phyloP scores from a whole-genome alignment of 1,140 invertebrate genomes.

The Nymphalis io region DNA sequence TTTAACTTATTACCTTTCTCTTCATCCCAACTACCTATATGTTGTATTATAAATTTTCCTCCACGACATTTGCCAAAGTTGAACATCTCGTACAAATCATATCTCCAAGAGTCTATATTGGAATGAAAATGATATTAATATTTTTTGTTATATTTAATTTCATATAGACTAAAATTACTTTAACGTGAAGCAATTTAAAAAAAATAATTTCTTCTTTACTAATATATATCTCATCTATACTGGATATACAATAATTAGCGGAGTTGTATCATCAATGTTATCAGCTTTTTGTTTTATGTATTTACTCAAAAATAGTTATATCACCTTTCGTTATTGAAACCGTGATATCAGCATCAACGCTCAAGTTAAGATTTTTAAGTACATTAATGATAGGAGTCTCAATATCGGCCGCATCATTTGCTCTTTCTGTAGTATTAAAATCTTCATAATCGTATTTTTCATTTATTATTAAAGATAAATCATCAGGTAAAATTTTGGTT shows the following conservation, averaged over 20 bases:
- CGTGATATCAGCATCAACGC: slow-evolving; percentile 47
- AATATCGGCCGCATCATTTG: not conserved
- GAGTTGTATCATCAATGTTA: too few relatives aligned
- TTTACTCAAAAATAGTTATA: not conserved
- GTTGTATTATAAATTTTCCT: slow-evolving; percentile 42
- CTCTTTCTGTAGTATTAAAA: not conserved
- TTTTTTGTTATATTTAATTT: too few relatives aligned
- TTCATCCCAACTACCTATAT: slow-evolving; percentile 43
- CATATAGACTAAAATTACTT: too few relatives aligned
- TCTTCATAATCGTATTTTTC: not conserved
- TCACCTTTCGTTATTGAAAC: slow-evolving; percentile 36
- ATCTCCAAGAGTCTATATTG: not conserved
- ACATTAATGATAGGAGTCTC: not conserved
- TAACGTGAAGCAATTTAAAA: too few relatives aligned
- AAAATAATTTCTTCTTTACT: too few relatives aligned
- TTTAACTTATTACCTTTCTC: slow-evolving; percentile 28
- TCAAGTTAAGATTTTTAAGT: slow-evolving; percentile 44
- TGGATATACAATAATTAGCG: too few relatives aligned
- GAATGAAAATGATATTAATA: not conserved
- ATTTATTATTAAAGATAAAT: not conserved
- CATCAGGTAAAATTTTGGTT: not conserved
- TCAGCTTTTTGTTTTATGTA: not conserved
- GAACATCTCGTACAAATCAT: slow-evolving; percentile 47
- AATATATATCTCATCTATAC: too few relatives aligned
- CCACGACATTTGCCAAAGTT: slow-evolving; percentile 59